Evolutionary conservation across 1,140 invertebrate genomes (phyloP).

Genomic region (Phthorimaea operculella): DNA sequence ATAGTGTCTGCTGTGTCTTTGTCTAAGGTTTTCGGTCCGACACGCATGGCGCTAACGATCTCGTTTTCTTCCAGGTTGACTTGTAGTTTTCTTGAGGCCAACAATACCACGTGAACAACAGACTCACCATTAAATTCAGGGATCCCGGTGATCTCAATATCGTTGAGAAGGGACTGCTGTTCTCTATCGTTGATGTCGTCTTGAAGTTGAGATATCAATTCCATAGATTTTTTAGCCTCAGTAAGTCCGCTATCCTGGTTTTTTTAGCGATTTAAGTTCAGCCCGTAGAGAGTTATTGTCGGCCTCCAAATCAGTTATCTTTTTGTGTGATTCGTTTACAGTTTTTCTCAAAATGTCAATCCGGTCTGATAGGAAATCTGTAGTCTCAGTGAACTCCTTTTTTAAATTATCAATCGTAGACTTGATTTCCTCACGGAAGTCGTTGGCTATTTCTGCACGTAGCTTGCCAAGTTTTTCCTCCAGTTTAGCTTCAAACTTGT

Average conservation of each 20-base stretch:
- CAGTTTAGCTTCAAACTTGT: too few species aligned
- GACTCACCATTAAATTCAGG: not conserved
- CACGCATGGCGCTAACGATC: not conserved
- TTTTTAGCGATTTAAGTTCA: too few species aligned
- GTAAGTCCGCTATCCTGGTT: too few species aligned
- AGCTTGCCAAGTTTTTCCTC: too few species aligned
- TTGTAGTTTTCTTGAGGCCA: not conserved
- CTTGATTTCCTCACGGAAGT: not conserved
- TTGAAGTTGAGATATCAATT: not conserved
- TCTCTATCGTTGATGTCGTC: not conserved
- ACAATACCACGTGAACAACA: not conserved
- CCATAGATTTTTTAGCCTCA: not conserved
- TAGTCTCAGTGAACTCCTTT: not conserved
- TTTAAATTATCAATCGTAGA: not conserved
- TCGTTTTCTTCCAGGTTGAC: not conserved
- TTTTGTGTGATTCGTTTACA: not conserved
- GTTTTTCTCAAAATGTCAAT: not conserved
- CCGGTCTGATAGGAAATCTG: not conserved
- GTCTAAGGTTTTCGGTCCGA: not conserved
- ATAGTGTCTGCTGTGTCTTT: not conserved
- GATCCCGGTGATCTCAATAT: not conserved
- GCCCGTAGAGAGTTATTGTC: not conserved
- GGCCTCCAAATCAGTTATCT: not conserved
- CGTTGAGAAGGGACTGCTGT: not conserved
- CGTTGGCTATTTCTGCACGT: not conserved